A percentile compares a stretch with the other conserved stretches of the same genome.
Conservation (phyloP, 2,797 vertebrate genomes). For the Lateolabrax maculatus region DNA sequence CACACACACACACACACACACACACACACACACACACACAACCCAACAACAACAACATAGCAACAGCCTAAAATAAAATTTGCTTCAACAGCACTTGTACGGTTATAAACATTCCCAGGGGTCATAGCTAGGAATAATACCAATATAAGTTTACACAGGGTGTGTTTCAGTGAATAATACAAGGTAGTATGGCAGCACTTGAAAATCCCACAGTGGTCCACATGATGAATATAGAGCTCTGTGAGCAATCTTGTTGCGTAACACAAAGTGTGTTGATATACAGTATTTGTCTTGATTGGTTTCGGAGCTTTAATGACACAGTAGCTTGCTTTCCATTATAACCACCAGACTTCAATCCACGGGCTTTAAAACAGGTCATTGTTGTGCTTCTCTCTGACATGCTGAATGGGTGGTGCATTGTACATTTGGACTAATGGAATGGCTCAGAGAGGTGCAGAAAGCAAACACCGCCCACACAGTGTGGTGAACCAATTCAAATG, state of each 20-base stretch:
- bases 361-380: constrained; percentile 18
- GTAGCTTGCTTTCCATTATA: constrained; percentile 18
- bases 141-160: not conserved
- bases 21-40: not conserved
- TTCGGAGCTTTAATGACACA: not conserved
- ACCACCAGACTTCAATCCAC: constrained; percentile 3
- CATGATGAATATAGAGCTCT: not conserved
- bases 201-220: not conserved
- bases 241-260: not conserved
- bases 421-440: constrained; percentile 68
- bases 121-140: not conserved
- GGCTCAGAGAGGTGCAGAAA: constrained; percentile 69
- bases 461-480: constrained; percentile 64
- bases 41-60: too few relatives aligned
- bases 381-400: constrained; percentile 37
- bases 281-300: not conserved
- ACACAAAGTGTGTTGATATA: not conserved
- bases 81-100: not conserved
- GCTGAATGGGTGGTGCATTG: constrained; percentile 51
- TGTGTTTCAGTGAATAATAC: constrained; percentile 9
- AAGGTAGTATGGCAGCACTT: constrained; percentile 8
- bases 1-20: not conserved
- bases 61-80: not conserved
- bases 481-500: constrained; percentile 59
- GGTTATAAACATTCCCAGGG: not conserved